phyloP scores from a whole-genome alignment of 2,888 invertebrate genomes.

The Uropetala carovei region DNA sequence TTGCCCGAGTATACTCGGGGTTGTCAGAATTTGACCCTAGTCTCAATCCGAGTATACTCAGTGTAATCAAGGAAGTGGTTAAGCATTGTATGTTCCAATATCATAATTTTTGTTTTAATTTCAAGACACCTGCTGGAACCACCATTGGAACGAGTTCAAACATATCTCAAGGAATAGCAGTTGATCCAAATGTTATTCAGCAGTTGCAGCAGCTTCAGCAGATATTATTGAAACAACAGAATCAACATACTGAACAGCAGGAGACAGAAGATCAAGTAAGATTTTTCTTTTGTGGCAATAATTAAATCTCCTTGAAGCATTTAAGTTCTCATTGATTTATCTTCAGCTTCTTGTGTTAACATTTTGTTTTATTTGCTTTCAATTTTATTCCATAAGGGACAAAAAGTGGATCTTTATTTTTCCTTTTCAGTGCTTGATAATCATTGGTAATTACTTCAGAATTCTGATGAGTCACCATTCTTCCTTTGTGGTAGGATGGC shows the following conservation, averaged over 20 bases:
- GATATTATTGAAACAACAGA: slow-evolving; percentile 76
- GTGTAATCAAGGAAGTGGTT: too few species aligned
- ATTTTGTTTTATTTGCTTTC: neutral
- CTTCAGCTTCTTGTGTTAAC: neutral
- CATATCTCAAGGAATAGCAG: slow-evolving; percentile 66
- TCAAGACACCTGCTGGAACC: slow-evolving; percentile 34
- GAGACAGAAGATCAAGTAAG: slow-evolving; percentile 43
- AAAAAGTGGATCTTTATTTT: neutral
- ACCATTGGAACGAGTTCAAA: slow-evolving; percentile 40
- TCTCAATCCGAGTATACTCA: too few species aligned
- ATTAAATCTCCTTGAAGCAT: neutral
- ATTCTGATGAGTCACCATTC: too few species aligned
- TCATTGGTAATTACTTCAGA: too few species aligned
- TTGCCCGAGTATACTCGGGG: too few species aligned
- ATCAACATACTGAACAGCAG: slow-evolving; percentile 37
- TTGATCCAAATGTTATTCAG: slow-evolving; percentile 73
- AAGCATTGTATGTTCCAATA: too few species aligned
- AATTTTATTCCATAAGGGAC: neutral
- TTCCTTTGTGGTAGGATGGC: too few species aligned
- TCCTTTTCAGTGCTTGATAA: too few species aligned
- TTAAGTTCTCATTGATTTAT: neutral
- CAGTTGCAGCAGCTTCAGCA: slow-evolving; percentile 82
- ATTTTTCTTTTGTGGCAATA: neutral
- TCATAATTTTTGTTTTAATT: neutral
- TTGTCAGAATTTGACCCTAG: too few species aligned